Conservation (phyloP, 37 sponge, comb jelly and placozoan species). For the Haliclona indistincta region DNA sequence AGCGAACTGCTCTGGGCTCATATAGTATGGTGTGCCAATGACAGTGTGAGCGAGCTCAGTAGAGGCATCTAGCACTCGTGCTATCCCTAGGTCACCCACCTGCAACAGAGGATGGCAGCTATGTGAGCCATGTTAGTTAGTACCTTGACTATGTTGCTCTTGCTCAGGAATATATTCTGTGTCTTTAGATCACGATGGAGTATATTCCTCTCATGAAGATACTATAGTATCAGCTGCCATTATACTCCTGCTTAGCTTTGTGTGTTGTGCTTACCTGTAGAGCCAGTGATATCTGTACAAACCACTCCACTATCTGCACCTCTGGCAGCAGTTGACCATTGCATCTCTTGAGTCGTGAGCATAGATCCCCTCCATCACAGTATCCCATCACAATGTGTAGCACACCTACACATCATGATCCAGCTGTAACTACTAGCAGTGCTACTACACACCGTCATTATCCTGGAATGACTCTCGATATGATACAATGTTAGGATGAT, state of each 20-base stretch:
- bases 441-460: background rate
- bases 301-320: slow-evolving; percentile 91
- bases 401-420: slow-evolving; percentile 13
- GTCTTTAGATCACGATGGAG: slow-evolving; percentile 97
- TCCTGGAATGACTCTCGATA: slow-evolving; percentile 95
- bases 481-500: slow-evolving; percentile 96
- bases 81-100: slow-evolving; percentile 97
- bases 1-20: slow-evolving; percentile 96
- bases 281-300: slow-evolving; percentile 94
- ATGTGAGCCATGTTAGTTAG: background rate
- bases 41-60: slow-evolving; percentile 91
- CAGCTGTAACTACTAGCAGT: background rate
- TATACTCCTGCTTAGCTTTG: background rate
- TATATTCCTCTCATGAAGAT: slow-evolving; percentile 88
- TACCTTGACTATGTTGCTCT: slow-evolving; percentile 87
- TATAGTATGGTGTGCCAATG: slow-evolving; percentile 97
- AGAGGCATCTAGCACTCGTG: slow-evolving; percentile 89
- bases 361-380: slow-evolving; percentile 98
- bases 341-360: slow-evolving; percentile 62
- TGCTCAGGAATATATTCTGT: slow-evolving; percentile 95
- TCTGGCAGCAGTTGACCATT: slow-evolving; percentile 67
- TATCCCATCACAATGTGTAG: slow-evolving; percentile 96
- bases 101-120: no score
- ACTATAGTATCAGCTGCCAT: slow-evolving; percentile 45
- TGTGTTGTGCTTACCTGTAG: slow-evolving; percentile 45